Evolutionary conservation across 2,888 invertebrate species (phyloP), one percentile per base, ranked within the genome.

Genomic region (Acleris laterana): DNA sequence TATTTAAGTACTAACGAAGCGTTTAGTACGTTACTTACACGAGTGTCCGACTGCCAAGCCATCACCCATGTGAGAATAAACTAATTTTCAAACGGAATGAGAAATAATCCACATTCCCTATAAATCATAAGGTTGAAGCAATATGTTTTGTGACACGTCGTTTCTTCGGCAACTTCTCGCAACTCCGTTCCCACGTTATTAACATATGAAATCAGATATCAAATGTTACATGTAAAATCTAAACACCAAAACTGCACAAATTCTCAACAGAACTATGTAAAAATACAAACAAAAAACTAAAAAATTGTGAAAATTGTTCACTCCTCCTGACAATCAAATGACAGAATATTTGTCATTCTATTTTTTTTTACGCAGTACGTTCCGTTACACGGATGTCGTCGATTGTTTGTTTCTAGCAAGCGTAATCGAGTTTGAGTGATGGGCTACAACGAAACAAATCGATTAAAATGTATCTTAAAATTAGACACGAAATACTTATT

Each of bases 41-140:
- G 92, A 82, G 90, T 89, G 86, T 92, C 93, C 87, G 89, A 88
- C 87, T 92, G 93, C 93, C 93, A 93, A 92, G 93, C 93, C 93
- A 93, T 93, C 87, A 92, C 92, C 92, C 92, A 93, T 92, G 89
- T 87, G 91, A 88, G 87, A 83, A 82, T 85, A 80, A 81, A 90
- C 91, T 88, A 87, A 83, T 87, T 88, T 82, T 79, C 81, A 80
- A 84, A 84, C 81, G 77, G 77, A 89, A 86, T 83, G 76, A 79
- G 79, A 85, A 84, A 87, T 86, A 85, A 87, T 89, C 85, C 87
- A 85, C 83, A 88, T 90, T 89, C 87, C 88, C 87, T 84, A 77
- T 75, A 80, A 77, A 84, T 86, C 82, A 83, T 86, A 88, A 84
- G 83, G 80, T 84, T 82, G 82, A 83, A 89, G 87, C 86, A 85